Evolutionary conservation across 1,140 invertebrate genomes (phyloP).

Genomic region (Camponotus floridanus): DNA sequence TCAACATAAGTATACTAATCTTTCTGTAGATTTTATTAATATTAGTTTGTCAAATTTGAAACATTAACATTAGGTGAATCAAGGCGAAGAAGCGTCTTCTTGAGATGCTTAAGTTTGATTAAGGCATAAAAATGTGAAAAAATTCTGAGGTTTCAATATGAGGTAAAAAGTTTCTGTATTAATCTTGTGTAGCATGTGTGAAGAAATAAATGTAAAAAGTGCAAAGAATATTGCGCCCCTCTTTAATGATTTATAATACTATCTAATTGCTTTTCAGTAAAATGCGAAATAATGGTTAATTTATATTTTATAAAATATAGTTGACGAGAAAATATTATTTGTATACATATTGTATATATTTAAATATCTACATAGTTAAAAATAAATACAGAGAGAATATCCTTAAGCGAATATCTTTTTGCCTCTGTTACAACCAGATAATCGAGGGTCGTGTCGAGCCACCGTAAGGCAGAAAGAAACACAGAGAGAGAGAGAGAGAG

Average conservation of each 20-base stretch:
- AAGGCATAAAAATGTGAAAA: neutral
- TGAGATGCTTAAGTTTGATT: neutral
- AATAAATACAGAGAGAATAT: neutral
- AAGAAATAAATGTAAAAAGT: neutral
- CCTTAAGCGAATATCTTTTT: neutral
- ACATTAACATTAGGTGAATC: neutral
- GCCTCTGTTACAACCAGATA: neutral
- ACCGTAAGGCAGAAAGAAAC: neutral
- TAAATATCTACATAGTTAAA: neutral
- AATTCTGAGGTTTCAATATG: too few relatives aligned
- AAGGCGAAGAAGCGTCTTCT: neutral
- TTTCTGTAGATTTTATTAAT: conserved; percentile 18
- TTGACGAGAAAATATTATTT: neutral
- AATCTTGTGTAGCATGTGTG: neutral
- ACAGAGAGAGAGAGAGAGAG: neutral
- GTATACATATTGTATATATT: neutral
- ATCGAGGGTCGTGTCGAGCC: conserved; percentile 41
- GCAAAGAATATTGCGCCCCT: neutral
- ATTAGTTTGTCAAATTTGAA: neutral
- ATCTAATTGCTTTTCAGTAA: neutral
- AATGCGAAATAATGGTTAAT: neutral
- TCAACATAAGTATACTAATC: neutral
- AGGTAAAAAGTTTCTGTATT: neutral
- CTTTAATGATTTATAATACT: neutral
- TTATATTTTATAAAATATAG: neutral